Evolutionary conservation across 2,113 vertebrate species (phyloP).

Genomic region (human (Homo sapiens)): GRCh38 chr4:6922501-6923000

Average conservation of each 20-base stretch:
- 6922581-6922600: accelerated
- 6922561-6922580: accelerated
- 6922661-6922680: neutral
- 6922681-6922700: neutral
- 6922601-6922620: neutral
- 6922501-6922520: accelerated
- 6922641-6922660: neutral
- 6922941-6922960: no score
- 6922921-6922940: no score
- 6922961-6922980: no score
- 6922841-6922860: accelerated
- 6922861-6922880: neutral
- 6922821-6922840: neutral
- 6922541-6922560: neutral
- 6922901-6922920: neutral
- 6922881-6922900: no score
- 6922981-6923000: no score
- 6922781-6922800: neutral
- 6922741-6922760: accelerated
- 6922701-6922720: neutral
- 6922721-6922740: neutral
- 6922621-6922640: neutral
- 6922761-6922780: accelerated
- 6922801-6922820: neutral
- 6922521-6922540: accelerated